Percentiles rank a stretch among this genome's conserved stretches.
Evolutionary conservation across 2,888 invertebrate genomes (phyloP).

Genomic region (Phrixothrix hirtus): DNA sequence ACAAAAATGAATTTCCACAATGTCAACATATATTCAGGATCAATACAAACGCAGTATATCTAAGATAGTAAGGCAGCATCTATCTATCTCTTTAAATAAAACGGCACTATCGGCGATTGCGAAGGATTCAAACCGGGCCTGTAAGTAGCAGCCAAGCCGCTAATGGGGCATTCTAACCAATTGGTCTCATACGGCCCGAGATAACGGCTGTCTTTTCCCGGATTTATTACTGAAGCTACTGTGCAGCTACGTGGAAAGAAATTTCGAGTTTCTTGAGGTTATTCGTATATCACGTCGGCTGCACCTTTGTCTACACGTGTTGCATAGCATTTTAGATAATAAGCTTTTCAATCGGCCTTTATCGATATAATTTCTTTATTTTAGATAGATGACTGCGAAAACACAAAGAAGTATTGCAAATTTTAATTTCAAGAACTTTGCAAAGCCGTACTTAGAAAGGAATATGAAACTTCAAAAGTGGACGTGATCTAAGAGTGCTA

Average conservation of each 20-base stretch:
- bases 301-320: neutral
- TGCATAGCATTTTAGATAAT: neutral
- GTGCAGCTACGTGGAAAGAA: conserved; percentile 31
- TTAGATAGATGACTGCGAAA: no score
- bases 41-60: conserved; percentile 5
- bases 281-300: neutral
- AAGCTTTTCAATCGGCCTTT: no score
- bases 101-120: conserved; percentile 23
- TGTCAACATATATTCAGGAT: no score
- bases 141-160: conserved; percentile 38
- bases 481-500: conserved; percentile 35
- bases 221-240: conserved; percentile 41
- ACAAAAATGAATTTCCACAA: no score
- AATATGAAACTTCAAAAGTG: conserved; percentile 26
- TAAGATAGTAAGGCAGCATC: conserved; percentile 4
- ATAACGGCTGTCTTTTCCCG: conserved; percentile 38
- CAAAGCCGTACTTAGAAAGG: conserved; percentile 19
- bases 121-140: conserved; percentile 29
- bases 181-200: conserved; percentile 40
- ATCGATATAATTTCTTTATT: no score
- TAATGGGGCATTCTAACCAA: conserved; percentile 43
- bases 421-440: conserved; percentile 6
- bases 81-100: conserved; percentile 19
- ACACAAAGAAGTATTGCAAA: no score
- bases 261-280: conserved; percentile 19